These are phyloP conservation scores for Craseonycteris thonglongyai DNA, from an alignment of 2,113 vertebrate species.

Conservation along the genomic window DNA sequence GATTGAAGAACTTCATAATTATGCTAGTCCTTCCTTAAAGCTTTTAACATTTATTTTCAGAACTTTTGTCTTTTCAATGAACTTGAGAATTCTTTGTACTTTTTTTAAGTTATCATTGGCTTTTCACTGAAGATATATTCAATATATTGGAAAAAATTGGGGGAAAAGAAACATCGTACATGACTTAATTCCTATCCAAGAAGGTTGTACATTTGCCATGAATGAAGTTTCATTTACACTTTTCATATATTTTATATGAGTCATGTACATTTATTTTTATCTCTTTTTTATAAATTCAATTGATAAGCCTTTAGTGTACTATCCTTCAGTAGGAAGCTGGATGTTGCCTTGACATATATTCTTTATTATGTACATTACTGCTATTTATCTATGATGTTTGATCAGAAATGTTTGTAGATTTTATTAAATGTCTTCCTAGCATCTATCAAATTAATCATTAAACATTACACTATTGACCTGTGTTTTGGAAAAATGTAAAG, in stretches of 20 bases:
- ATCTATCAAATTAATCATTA: neutral
- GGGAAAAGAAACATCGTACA: neutral
- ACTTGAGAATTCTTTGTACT: neutral
- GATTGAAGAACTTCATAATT: neutral
- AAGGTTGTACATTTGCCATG: neutral
- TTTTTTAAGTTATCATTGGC: neutral
- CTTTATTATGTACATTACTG: neutral
- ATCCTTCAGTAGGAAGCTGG: neutral
- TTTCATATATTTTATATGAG: neutral
- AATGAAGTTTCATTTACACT: neutral
- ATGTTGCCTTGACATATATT: neutral
- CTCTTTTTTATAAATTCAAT: neutral
- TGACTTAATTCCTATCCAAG: neutral
- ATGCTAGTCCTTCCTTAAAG: neutral
- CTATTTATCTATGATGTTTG: neutral
- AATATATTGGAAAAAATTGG: neutral
- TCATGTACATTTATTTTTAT: neutral
- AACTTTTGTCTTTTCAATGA: neutral
- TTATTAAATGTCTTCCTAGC: neutral
- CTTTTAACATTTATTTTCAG: neutral
- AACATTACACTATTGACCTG: neutral
- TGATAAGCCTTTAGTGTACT: neutral
- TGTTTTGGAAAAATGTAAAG: neutral
- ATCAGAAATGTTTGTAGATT: neutral
- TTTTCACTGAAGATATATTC: neutral